Evolutionary conservation across 2,888 invertebrate species (phyloP), one percentile per base, ranked within the genome.

Genomic region (Macrostomum cliftonense): DNA sequence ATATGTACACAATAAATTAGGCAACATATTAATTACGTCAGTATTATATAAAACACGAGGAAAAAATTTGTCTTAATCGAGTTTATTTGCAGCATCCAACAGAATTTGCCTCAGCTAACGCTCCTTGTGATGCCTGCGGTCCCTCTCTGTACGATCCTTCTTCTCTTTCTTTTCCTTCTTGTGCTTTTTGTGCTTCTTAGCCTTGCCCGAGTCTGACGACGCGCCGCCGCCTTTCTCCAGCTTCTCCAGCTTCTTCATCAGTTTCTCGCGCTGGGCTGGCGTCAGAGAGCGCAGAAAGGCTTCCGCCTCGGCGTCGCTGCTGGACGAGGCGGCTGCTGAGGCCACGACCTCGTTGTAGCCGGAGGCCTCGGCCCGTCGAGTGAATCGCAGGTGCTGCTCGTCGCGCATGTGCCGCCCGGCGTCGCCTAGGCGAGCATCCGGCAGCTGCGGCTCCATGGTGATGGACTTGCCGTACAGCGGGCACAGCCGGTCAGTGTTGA

Each of bases 401-500:
- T 42, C 40, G 16, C 40, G 39, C 45, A 46, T 13, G 21, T 46
- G 46, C 39, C 38, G 36, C 4, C 16, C 12, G 12, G 16, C 14
- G 68, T 67, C 47, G 68, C 69, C 37, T 64, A 64, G 9, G 67
- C 65, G 16, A 67, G 53, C 52, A 64, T 62, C 50, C 60, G 60
- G 7, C 62, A 61, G 57, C 28, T 28, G 28, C 14, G 68, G 68
- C 47, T 69, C 69, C 37, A 65, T 64, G 9, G 68, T 65, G 16
- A 67, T 53, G 52, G 64, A 62, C 50, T 60, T 60, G 7, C 62
- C 61, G 57, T 73, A 97, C 75, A 97, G 78, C 5, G 89, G 84
- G 71, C 97, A 99, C 72, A 97, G 93, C 67, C 91, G 91, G 51
- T 72, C 71, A 16, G 76, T 93, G 68, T 91, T 91, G 47, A 93